A percentile compares a stretch with the other conserved stretches of the same genome.
Conservation (phyloP, 53 echinoderm and acorn worm species). For the Temnopleurus reevesii region DNA sequence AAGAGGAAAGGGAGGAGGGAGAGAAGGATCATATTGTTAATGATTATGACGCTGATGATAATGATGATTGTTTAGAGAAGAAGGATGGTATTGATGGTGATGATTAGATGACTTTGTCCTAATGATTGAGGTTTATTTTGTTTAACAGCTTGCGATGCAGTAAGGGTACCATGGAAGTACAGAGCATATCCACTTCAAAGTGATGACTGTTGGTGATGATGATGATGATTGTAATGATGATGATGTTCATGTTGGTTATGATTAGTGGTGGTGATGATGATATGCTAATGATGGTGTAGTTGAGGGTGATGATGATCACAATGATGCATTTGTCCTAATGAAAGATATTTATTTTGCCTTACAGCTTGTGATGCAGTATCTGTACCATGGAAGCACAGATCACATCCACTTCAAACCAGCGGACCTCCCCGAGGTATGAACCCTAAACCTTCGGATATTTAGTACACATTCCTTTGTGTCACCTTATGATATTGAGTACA, state of each 20-base stretch:
- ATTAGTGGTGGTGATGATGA: neutral
- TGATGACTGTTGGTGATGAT: neutral
- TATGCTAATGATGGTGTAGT: neutral
- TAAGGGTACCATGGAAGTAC: neutral
- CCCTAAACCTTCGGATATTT: too few species aligned
- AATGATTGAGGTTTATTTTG: too few species aligned
- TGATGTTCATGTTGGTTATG: neutral
- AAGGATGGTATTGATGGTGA: neutral
- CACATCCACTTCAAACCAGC: conserved; percentile 65
- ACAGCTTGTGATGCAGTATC: conserved; percentile 90
- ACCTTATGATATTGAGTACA: too few species aligned
- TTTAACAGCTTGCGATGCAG: neutral
- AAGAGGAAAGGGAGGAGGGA: too few species aligned
- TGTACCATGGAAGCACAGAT: conserved; percentile 89
- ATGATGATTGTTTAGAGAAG: neutral
- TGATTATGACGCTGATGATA: neutral
- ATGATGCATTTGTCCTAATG: too few species aligned
- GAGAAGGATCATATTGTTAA: too few species aligned
- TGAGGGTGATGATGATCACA: neutral
- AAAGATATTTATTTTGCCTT: too few species aligned
- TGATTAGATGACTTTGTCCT: too few species aligned
- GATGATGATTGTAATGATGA: neutral
- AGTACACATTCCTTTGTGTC: neutral
- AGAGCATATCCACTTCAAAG: too few species aligned
- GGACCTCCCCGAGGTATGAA: conserved; percentile 86